These are phyloP conservation scores for Mythimna lalbum DNA, from an alignment of 2,888 invertebrate genomes.

Conservation along the genomic window DNA sequence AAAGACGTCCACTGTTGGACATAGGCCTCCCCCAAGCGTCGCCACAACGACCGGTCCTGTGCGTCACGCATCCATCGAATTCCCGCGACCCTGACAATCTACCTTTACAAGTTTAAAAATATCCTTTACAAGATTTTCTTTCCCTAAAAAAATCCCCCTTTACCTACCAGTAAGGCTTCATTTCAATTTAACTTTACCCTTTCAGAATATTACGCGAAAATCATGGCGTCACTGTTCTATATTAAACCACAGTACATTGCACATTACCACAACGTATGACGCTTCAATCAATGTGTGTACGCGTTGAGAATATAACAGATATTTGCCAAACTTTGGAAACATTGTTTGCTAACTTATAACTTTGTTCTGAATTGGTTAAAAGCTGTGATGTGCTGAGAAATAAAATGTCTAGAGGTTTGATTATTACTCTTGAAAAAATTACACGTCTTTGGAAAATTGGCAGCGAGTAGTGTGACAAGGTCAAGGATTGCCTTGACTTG, in stretches of 20 bases:
- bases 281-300: conserved; percentile 45
- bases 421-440: not conserved
- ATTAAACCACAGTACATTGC: conserved; percentile 54
- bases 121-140: not conserved
- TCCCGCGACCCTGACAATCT: no score
- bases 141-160: not conserved
- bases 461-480: not conserved
- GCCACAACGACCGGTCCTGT: no score
- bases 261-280: conserved; percentile 43
- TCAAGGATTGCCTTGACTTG: not conserved
- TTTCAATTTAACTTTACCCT: conserved; percentile 37
- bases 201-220: conserved; percentile 24
- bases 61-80: no score
- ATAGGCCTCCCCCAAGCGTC: no score
- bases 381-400: not conserved
- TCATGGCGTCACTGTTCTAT: conserved; percentile 16
- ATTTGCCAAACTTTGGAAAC: conserved; percentile 19
- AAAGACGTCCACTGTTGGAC: no score
- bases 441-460: conserved; percentile 9
- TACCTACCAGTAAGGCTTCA: conserved; percentile 29
- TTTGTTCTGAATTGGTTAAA: conserved; percentile 25
- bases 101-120: not conserved
- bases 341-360: conserved; percentile 19
- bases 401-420: conserved; percentile 15
- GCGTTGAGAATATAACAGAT: conserved; percentile 31